These are phyloP conservation scores for Automeris io DNA, from an alignment of 2,888 invertebrate genomes.

Conservation along the genomic window DNA sequence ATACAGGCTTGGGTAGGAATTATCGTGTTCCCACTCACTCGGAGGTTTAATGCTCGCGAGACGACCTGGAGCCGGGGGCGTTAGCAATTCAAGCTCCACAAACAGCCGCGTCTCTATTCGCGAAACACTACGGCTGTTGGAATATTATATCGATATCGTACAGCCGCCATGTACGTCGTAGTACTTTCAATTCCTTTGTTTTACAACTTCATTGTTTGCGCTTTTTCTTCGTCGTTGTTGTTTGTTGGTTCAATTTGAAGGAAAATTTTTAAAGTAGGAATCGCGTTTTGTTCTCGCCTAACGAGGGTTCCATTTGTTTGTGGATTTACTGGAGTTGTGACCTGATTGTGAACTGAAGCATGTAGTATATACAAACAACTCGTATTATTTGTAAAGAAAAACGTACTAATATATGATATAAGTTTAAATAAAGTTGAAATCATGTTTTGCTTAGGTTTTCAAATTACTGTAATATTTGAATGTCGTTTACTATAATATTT, in stretches of 20 bases:
- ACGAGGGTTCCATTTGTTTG: conserved; percentile 4
- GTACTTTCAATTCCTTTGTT: conserved; percentile 6
- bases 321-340: neutral
- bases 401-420: no score
- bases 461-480: no score
- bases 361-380: no score
- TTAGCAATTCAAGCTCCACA: conserved; percentile 43
- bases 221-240: neutral
- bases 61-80: conserved; percentile 39
- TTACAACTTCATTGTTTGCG: conserved; percentile 6
- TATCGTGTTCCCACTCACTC: conserved; percentile 15
- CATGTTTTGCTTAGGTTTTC: no score
- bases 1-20: conserved; percentile 12
- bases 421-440: no score
- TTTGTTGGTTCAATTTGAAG: neutral
- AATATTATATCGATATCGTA: conserved; percentile 6
- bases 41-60: conserved; percentile 19
- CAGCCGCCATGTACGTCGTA: neutral
- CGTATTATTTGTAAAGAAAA: no score
- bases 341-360: neutral
- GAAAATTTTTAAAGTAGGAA: neutral
- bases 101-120: conserved; percentile 8
- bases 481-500: no score
- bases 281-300: neutral
- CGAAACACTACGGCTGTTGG: conserved; percentile 5